These are phyloP conservation scores for Tetrapedia diversipes DNA, from an alignment of 2,888 invertebrate species.

Conservation along the genomic window DNA sequence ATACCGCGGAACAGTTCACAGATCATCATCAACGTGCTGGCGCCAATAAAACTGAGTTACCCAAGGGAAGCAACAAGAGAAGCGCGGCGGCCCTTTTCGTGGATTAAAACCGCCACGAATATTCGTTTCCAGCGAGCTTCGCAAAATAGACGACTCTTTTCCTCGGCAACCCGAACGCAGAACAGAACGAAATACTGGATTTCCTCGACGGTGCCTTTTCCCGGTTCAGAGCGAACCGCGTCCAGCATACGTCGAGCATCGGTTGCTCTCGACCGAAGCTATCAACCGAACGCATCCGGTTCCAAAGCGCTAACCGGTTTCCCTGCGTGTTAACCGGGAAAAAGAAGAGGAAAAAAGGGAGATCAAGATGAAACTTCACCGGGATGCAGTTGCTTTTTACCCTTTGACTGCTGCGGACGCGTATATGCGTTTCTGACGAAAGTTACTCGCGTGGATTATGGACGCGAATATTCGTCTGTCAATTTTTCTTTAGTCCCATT, in stretches of 20 bases:
- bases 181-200: constrained; percentile 19
- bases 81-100: neutral
- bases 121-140: constrained; percentile 5
- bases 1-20: neutral
- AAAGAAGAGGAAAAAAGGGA: no score
- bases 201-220: constrained; percentile 31
- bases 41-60: constrained; percentile 9
- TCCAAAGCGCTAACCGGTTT: constrained; percentile 31
- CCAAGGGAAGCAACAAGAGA: neutral
- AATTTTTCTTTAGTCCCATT: no score
- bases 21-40: constrained; percentile 5
- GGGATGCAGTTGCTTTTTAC: constrained; percentile 43
- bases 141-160: constrained; percentile 18
- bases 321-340: constrained; percentile 37
- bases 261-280: constrained; percentile 20
- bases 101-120: constrained; percentile 30
- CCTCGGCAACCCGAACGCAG: constrained; percentile 10
- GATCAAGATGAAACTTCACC: constrained; percentile 61
- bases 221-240: constrained; percentile 20
- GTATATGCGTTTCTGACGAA: no score
- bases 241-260: constrained; percentile 24
- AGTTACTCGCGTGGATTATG: no score
- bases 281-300: constrained; percentile 22
- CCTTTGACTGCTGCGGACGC: no score
- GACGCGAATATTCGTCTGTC: no score